Evolutionary conservation across 2,888 invertebrate species (phyloP).

Genomic region (Drosophila testacea): DNA sequence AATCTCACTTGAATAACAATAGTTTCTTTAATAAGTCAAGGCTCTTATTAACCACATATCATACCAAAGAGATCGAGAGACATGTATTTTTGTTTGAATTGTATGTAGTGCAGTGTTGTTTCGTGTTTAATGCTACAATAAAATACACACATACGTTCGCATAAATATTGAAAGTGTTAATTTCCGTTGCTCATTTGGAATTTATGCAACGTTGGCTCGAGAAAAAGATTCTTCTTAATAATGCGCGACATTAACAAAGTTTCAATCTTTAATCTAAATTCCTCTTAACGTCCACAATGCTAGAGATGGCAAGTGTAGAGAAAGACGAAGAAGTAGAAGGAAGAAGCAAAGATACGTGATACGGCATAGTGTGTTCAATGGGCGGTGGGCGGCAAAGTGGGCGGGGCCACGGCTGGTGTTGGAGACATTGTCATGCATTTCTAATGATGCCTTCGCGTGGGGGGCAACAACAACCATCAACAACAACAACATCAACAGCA

Average conservation of each 20-base stretch:
- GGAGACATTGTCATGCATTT: constrained; percentile 80
- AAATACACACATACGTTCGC: constrained; percentile 13
- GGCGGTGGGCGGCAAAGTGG: background rate
- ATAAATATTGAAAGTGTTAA: constrained; percentile 70
- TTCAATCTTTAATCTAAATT: constrained; percentile 82
- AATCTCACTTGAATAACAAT: background rate
- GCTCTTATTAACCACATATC: background rate
- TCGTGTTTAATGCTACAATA: constrained; percentile 9
- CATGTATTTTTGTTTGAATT: background rate
- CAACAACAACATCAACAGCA: constrained; percentile 2
- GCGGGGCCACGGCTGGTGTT: constrained; percentile 44
- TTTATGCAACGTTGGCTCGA: constrained; percentile 47
- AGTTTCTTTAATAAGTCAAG: no score
- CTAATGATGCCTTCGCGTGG: constrained; percentile 75
- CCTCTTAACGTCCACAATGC: constrained; percentile 58
- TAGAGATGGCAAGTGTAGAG: constrained; percentile 4
- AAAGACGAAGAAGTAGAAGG: constrained; percentile 6
- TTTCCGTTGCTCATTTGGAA: constrained; percentile 66
- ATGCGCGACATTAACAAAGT: constrained; percentile 80
- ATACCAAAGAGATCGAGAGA: background rate
- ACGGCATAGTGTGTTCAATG: constrained; percentile 18
- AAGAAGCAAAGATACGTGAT: constrained; percentile 17
- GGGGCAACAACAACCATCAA: constrained; percentile 35
- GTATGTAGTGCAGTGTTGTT: constrained; percentile 1
- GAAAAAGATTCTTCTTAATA: constrained; percentile 73